Evolutionary conservation across 2,797 vertebrate genomes (phyloP).

Genomic region (Macropus fuliginosus): DNA sequence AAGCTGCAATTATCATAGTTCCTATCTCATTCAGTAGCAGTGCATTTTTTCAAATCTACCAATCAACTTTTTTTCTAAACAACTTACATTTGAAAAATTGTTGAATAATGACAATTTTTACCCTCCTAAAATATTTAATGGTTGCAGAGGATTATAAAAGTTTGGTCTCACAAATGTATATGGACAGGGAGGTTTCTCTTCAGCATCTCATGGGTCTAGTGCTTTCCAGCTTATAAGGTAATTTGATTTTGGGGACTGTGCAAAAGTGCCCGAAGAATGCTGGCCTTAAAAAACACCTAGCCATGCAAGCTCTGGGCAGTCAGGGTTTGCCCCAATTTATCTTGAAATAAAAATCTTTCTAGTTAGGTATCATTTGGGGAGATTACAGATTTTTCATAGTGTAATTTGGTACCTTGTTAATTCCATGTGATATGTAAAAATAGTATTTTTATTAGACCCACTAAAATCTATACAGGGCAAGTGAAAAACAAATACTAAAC

Average conservation of each 20-base stretch:
- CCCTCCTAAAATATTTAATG: conserved; percentile 59
- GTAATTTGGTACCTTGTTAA: neutral
- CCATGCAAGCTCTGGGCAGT: neutral
- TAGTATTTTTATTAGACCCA: neutral
- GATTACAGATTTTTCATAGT: neutral
- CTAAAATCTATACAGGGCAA: neutral
- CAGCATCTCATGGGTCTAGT: neutral
- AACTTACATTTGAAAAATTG: conserved; percentile 52
- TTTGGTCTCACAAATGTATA: neutral
- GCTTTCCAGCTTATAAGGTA: neutral
- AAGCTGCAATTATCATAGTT: conserved; percentile 55
- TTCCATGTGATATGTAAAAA: neutral
- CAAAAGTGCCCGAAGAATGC: neutral
- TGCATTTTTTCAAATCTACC: neutral
- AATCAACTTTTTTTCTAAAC: neutral
- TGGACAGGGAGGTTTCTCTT: neutral
- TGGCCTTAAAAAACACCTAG: neutral
- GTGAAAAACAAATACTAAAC: neutral
- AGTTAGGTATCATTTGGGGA: neutral
- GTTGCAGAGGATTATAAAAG: conserved; percentile 17
- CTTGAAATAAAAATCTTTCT: neutral
- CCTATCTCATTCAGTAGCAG: conserved; percentile 52
- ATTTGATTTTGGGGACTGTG: neutral
- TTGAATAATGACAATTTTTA: conserved; percentile 60
- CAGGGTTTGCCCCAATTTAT: neutral